phyloP scores from a whole-genome alignment of 2,797 vertebrate genomes.

The Melanotaenia trifasciata region DNA sequence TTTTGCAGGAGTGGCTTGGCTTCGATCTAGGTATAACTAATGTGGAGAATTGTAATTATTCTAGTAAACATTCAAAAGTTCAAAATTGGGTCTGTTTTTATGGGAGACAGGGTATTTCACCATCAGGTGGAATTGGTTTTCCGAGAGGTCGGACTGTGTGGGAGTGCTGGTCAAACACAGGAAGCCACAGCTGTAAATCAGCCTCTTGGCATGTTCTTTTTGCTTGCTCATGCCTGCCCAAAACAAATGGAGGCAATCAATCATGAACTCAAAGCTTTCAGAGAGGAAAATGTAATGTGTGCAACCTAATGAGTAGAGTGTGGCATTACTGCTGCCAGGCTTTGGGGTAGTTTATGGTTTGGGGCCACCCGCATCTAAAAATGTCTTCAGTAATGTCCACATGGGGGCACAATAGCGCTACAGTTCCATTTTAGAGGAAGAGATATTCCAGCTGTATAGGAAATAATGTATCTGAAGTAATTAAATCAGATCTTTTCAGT shows the following conservation, averaged over 20 bases:
- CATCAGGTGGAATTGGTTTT: conserved; percentile 66
- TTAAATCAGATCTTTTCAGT: background rate
- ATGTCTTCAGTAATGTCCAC: conserved; percentile 50
- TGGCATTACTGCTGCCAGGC: conserved; percentile 51
- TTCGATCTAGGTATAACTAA: conserved; percentile 29
- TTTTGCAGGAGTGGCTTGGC: conserved; percentile 3
- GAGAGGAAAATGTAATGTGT: conserved; percentile 51
- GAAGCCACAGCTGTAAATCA: conserved; percentile 78
- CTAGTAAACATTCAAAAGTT: conserved; percentile 35
- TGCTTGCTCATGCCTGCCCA: conserved; percentile 52
- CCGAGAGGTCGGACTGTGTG: conserved; percentile 67
- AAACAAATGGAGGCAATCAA: conserved; percentile 76
- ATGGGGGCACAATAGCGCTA: conserved; percentile 70
- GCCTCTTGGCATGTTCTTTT: conserved; percentile 60
- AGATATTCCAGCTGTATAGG: background rate
- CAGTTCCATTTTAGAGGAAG: conserved; percentile 10
- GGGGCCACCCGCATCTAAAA: conserved; percentile 24
- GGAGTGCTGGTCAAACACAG: conserved; percentile 77
- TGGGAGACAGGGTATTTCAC: conserved; percentile 27
- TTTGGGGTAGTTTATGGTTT: conserved; percentile 31
- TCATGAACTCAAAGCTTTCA: conserved; percentile 69
- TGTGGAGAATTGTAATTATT: conserved; percentile 24
- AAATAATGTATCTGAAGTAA: background rate
- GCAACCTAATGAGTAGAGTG: conserved; percentile 55
- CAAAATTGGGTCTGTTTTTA: conserved; percentile 26